Percentiles rank a stretch among this genome's conserved stretches.
Conservation (phyloP, 2,113 vertebrate genomes). For the Serinus canaria region DNA sequence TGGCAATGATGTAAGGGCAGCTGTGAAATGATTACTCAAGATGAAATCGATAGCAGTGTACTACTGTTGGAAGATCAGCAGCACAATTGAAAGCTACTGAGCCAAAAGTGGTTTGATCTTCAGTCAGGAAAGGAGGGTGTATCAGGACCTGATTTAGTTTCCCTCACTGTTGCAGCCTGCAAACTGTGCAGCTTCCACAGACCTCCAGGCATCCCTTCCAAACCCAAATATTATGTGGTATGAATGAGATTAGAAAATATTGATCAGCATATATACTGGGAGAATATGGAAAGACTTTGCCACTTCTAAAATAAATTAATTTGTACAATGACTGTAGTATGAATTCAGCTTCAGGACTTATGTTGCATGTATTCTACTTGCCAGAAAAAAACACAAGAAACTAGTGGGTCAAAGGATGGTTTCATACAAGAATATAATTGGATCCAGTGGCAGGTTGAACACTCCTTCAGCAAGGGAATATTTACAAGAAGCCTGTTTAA, state of each 20-base stretch:
- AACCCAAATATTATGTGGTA: neutral
- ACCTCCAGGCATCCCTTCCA: neutral
- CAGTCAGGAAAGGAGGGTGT: accelerated
- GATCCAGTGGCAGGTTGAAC: neutral
- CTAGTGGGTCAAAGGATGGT: neutral
- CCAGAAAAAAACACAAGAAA: neutral
- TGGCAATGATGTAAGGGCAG: neutral
- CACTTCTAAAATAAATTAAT: neutral
- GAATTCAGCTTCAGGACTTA: neutral
- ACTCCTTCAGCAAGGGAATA: neutral
- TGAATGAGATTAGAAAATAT: neutral
- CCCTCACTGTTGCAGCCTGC: neutral
- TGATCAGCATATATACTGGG: neutral
- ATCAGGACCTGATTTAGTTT: neutral
- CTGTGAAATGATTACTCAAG: neutral
- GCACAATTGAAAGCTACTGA: neutral
- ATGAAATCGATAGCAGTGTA: neutral
- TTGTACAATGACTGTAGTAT: neutral
- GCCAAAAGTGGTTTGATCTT: neutral
- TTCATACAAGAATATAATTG: neutral
- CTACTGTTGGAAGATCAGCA: neutral
- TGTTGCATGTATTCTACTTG: neutral
- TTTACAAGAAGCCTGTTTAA: neutral
- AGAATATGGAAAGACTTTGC: neutral
- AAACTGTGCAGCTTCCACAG: neutral